A percentile compares a stretch with the other conserved stretches of the same genome.
phyloP scores from a whole-genome alignment of 1,140 invertebrate genomes.

The Meteorus sp. region DNA sequence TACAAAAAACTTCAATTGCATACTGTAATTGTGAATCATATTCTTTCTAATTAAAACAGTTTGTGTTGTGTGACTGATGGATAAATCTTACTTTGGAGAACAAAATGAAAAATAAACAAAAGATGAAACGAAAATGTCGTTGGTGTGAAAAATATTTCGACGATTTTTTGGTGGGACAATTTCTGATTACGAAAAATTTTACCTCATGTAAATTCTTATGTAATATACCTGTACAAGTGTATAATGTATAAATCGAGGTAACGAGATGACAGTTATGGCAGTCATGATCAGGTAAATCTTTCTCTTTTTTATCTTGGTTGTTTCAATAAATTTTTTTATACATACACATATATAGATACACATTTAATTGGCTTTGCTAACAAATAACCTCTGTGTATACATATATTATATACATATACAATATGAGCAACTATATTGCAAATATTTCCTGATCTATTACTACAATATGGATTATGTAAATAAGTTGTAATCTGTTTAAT shows the following conservation, averaged over 20 bases:
- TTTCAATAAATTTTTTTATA: slow-evolving; percentile 30
- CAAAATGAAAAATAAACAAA: slow-evolving; percentile 19
- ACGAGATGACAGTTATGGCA: slow-evolving; percentile 55
- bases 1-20: not conserved
- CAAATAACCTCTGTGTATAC: not conserved
- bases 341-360: slow-evolving; percentile 38
- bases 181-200: slow-evolving; percentile 21
- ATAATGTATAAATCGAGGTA: slow-evolving; percentile 46
- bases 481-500: slow-evolving; percentile 52
- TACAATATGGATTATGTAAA: slow-evolving; percentile 49
- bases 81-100: slow-evolving; percentile 34
- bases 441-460: slow-evolving; percentile 42
- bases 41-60: slow-evolving; percentile 13
- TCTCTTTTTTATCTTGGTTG: slow-evolving; percentile 14
- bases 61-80: slow-evolving; percentile 43
- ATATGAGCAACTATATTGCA: slow-evolving; percentile 33
- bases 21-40: too few relatives aligned
- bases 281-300: slow-evolving; percentile 34
- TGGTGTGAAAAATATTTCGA: too few relatives aligned
- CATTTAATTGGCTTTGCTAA: slow-evolving; percentile 8
- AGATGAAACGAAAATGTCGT: not conserved
- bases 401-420: slow-evolving; percentile 23
- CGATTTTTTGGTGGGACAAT: slow-evolving; percentile 6
- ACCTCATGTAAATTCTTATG: slow-evolving; percentile 29
- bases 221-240: slow-evolving; percentile 34